Evolutionary conservation across 1,140 invertebrate species (phyloP).

Genomic region (Halyomorpha halys): DNA sequence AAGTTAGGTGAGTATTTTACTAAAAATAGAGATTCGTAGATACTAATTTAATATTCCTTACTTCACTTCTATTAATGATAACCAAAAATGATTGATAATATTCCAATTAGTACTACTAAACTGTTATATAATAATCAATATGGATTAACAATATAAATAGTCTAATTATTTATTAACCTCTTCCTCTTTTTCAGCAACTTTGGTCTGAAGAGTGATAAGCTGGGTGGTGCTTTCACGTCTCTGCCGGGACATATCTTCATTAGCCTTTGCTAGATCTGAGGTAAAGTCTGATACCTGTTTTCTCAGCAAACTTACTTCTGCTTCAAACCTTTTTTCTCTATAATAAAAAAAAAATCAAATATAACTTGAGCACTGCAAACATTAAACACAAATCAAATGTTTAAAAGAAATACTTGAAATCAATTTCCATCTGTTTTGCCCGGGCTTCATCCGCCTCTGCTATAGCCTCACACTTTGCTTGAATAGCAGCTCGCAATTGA

Average conservation of each 20-base stretch:
- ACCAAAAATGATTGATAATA: background rate
- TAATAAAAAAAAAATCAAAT: conserved; percentile 23
- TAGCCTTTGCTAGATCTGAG: conserved; percentile 61
- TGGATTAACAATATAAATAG: no score
- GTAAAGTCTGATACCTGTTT: conserved; percentile 66
- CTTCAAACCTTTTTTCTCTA: conserved; percentile 66
- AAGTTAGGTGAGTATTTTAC: no score
- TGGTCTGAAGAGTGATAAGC: conserved; percentile 59
- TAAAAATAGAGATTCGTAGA: no score
- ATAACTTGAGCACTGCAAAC: background rate
- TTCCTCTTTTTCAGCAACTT: conserved; percentile 66
- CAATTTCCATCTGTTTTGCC: conserved; percentile 61
- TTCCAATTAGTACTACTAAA: no score
- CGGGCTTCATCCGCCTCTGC: conserved; percentile 66
- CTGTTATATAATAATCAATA: no score
- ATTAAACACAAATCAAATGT: background rate
- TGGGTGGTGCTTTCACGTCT: conserved; percentile 62
- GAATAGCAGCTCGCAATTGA: conserved; percentile 55
- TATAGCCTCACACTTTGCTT: conserved; percentile 72
- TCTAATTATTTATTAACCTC: conserved; percentile 44
- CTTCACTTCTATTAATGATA: background rate
- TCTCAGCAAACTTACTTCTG: conserved; percentile 60
- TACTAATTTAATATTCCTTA: no score
- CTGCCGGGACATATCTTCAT: conserved; percentile 61
- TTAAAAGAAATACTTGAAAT: conserved; percentile 47